phyloP scores from a whole-genome alignment of 2,888 invertebrate genomes.

The Drosophila anceps region DNA sequence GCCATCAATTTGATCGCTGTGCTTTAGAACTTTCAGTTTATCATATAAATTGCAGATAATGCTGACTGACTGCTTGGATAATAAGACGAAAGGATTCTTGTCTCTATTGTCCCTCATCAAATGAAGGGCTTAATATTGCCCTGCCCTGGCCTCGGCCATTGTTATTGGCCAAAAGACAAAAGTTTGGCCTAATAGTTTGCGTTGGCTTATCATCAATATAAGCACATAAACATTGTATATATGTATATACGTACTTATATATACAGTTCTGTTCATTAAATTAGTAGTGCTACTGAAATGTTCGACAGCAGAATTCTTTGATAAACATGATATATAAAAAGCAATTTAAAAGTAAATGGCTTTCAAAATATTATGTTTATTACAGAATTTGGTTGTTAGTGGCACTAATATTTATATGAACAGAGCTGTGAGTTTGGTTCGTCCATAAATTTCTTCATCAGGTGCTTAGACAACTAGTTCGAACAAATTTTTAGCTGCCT shows the following conservation, averaged over 20 bases:
- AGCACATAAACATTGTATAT: background rate
- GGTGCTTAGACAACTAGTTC: background rate
- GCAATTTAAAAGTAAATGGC: no score
- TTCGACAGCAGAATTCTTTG: no score
- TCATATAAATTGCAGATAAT: constrained; percentile 9
- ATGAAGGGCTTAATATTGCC: background rate
- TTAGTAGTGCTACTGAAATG: no score
- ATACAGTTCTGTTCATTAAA: no score
- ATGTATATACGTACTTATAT: background rate
- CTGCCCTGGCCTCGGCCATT: background rate
- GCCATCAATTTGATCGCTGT: background rate
- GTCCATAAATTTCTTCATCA: background rate
- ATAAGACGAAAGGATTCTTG: background rate
- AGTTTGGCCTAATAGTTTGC: constrained; percentile 1
- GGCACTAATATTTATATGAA: no score
- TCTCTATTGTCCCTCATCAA: constrained; percentile 5
- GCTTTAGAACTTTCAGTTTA: constrained; percentile 1
- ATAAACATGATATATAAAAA: no score
- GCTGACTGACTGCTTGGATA: constrained; percentile 2
- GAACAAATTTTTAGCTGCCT: background rate
- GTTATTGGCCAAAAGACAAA: background rate
- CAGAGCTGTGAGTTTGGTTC: no score
- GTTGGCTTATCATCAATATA: constrained; percentile 1
- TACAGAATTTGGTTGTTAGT: no score
- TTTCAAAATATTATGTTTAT: no score